Evolutionary conservation across 2,113 vertebrate species (phyloP), one percentile per base, ranked within the genome.

Genomic region (Melierax canorus): DNA sequence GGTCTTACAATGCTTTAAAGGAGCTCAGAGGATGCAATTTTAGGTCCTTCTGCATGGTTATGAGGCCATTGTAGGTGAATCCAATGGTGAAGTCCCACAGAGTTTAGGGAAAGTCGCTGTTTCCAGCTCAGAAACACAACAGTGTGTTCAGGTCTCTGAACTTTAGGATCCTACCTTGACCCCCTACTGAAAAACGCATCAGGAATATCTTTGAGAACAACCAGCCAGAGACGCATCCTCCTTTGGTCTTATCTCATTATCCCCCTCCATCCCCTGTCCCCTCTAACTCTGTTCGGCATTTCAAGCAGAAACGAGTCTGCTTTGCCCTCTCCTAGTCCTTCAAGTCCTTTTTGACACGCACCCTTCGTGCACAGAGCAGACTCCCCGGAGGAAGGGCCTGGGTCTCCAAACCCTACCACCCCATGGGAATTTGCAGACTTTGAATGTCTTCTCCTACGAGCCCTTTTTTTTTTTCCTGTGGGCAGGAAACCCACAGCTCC

Each of bases 301-400:
- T 77, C 16, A 14, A 41, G 60, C 64, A 77, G 39, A 71, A 8
- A 43, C 23, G 27, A 60, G 32, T 39, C 51, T 43, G 32, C 41
- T 89, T 41, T 74, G 38, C 29, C 56, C 10, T 34, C 48, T 69
- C 43, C 36, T 45, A 3, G 34, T 64, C 71, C n/a, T 32, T 60
- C 48, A 21, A 27, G n/a, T 17, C 45, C 13, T 67, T 36, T 74
- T 7, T 7, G 21, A n/a, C 19, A 13, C 1, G 10, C 8, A 7
- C 21, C 10, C 22, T 56, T 32, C 4, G 0, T 8, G 36, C 0
- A 0, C 68, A 86, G 45, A 74, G 19, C 45, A 67, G 29, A 22
- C 5, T 58, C 72, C 20, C 26, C 4, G 8, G 17, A 59, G 39
- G 22, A 41, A 22, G 9, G 30, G 24, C 7, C 36, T 10, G 12